Base-by-base conservation (phyloP, 2,113 vertebrate species). In the Oryzias curvinotus region DNA sequence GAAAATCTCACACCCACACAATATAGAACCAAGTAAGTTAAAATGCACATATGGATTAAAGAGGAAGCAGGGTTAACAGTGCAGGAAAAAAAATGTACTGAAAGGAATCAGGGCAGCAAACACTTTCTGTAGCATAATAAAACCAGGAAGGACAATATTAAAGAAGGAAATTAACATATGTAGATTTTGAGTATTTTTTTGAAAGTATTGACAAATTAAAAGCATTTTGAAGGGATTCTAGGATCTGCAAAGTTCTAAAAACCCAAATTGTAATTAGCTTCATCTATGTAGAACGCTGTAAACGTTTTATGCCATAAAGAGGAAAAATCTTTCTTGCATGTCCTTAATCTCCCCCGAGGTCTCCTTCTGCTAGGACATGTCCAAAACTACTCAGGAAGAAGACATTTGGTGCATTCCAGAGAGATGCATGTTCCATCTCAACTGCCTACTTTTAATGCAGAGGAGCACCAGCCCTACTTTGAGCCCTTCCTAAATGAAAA, bases 21-120 rank as follows among this genome's bases (percentile, higher is more conserved):
- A 68, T 54, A 44, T 61, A 6, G 66, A 71, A 56, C 25, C 47
- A 19, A 48, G 47, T 62, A 52, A 7, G 36, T 68, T 68, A 8
- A 54, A 62, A 71, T 65, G 28, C 23, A 65, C 46, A 70, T 61
- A 57, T 41, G 12, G 54, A 43, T 47, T 16, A 66, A 63, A 67
- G 16, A 54, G 42, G 51, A 52, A 61, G 59, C 7, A 46, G 48
- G 50, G 54, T 71, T 58, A 64, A 70, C 71, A 53, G 44, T 28
- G 21, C 47, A 61, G 62, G 19, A 18, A 25, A 25, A 57, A 56
- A 70, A 70, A 66, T 13, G 57, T 54, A 21, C 15, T 12, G 54
- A 58, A 25, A 65, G 28, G 18, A 75, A 75, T 54, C 42, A 45
- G 47, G 10, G 8, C 2, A 1, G 30, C 5, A 13, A 15, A 16